Percentiles rank a stretch among this genome's conserved stretches.
Conservation (phyloP, 2,113 vertebrate genomes). For the Nibea albiflora region DNA sequence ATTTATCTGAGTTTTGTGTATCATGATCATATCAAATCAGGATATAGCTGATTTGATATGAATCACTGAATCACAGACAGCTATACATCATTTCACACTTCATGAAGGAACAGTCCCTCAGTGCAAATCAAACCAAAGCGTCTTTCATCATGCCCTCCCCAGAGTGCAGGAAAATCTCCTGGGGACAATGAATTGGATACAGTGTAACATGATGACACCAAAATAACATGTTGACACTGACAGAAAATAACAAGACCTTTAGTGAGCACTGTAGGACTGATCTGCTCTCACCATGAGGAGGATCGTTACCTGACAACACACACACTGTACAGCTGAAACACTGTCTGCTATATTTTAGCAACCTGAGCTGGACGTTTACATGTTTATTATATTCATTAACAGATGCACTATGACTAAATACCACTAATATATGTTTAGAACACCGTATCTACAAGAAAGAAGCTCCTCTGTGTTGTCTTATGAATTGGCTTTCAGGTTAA, state of each 20-base stretch:
- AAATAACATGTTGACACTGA: slow-evolving; percentile 45
- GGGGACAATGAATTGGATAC: background rate
- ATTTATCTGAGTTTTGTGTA: no score
- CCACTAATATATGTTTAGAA: no score
- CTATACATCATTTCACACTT: background rate
- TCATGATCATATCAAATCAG: no score
- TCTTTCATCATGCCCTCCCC: slow-evolving; percentile 38
- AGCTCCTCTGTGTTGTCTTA: no score
- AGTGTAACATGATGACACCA: slow-evolving; percentile 16
- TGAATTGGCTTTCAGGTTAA: no score
- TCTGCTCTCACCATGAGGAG: background rate
- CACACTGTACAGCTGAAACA: background rate
- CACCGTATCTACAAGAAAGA: no score
- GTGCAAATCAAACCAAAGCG: background rate
- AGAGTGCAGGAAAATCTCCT: background rate
- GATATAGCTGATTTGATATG: no score
- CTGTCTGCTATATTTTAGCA: background rate
- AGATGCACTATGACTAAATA: background rate
- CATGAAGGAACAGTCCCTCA: background rate
- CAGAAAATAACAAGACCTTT: slow-evolving; percentile 34
- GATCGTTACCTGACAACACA: background rate
- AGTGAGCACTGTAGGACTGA: slow-evolving; percentile 5
- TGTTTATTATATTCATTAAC: background rate
- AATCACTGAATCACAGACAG: background rate
- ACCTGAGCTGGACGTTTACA: background rate